Base-by-base conservation (phyloP, 2,113 vertebrate genomes). In the Himantopus leucocephalus region DNA sequence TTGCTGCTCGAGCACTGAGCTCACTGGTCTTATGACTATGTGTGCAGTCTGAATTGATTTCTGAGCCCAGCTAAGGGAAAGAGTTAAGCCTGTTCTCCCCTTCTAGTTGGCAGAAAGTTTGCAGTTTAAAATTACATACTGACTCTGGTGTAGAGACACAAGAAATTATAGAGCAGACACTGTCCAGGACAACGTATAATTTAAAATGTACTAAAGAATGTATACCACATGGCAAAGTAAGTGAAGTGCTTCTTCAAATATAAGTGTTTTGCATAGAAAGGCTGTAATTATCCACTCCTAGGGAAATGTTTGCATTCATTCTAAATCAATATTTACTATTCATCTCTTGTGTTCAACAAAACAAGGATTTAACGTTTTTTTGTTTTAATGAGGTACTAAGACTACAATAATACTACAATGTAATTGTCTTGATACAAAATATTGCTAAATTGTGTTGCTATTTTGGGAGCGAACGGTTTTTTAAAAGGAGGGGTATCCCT, bases 131-230 rank as follows among this genome's bases (percentile, higher is more conserved):
- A 99, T 99, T 99, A 99, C 98, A 99, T 98, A 98, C 96, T 98
- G 98, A 98, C 98, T 98, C 98, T 98, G 97, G 98, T 98, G 98
- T 98, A 98, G 98, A 99, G 98, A 99, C 99, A 98, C 97, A 97
- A 98, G 98, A 99, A 99, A 99, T 99, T 98, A 99, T 98, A 99
- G 98, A 98, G 98, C 97, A 98, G 98, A 99, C 98, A 98, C 98
- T 98, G 98, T 98, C 97, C 98, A 98, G 98, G 99, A 99, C 99
- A 99, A 98, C 98, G 91, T 99, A 97, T 99, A 99, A 99, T 99
- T 99, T 99, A 97, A 98, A 98, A 98, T 97, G 98, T 98, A 98
- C 98, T 98, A 98, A 99, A 98, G 98, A 99, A 98, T 99, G 98
- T 98, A 98, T 98, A 98, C 98, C 97, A 98, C 98, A 98, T 98